A percentile compares a stretch with the other conserved stretches of the same genome.
Conservation (phyloP, 2,888 invertebrate species). For the Notodonta ziczac region DNA sequence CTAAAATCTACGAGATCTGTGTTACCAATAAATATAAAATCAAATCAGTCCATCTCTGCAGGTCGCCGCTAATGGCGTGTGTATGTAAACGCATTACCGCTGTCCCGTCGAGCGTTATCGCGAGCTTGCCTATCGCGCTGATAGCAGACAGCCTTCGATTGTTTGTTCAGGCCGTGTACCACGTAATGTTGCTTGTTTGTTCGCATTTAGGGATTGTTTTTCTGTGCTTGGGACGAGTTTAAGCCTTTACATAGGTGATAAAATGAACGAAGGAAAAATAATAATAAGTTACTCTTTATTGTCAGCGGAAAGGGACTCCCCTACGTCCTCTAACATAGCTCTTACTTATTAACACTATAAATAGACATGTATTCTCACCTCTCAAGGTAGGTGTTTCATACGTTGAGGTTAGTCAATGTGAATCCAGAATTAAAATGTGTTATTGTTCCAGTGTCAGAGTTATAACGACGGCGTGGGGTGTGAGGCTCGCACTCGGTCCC, state of each 20-base stretch:
- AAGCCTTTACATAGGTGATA: too few relatives aligned
- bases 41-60: neutral
- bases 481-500: slow-evolving; percentile 63
- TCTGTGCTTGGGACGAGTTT: too few relatives aligned
- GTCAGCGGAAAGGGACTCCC: too few relatives aligned
- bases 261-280: too few relatives aligned
- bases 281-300: too few relatives aligned
- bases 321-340: too few relatives aligned
- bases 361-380: too few relatives aligned
- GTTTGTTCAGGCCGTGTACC: slow-evolving; percentile 7
- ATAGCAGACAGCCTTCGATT: neutral
- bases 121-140: slow-evolving; percentile 1
- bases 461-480: slow-evolving; percentile 43
- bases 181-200: slow-evolving; percentile 27
- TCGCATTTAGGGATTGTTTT: too few relatives aligned
- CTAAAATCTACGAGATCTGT: neutral
- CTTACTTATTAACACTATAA: too few relatives aligned
- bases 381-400: too few relatives aligned
- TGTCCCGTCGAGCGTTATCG: neutral
- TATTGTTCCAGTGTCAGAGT: slow-evolving; percentile 37
- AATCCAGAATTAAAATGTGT: too few relatives aligned
- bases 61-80: neutral
- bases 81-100: slow-evolving; percentile 4
- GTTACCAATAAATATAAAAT: neutral
- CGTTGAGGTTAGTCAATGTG: too few relatives aligned